Evolutionary conservation across 2,113 vertebrate genomes (phyloP), one percentile per base, ranked within the genome.

Genomic region (Brachypodius melanocephalos): DNA sequence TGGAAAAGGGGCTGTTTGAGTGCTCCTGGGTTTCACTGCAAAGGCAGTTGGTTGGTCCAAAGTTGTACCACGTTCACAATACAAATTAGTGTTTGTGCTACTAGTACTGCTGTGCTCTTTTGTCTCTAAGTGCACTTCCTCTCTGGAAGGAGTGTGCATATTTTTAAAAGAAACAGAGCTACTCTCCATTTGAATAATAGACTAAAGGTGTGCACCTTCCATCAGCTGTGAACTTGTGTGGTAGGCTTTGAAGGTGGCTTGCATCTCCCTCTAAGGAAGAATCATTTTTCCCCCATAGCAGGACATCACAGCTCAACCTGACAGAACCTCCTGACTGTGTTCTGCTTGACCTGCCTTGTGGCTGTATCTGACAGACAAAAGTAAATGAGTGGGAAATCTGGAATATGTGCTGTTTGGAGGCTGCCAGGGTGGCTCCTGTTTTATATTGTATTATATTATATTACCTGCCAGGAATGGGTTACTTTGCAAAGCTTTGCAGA

Each of bases 261-360:
- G 13, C 38, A 48, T 59, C n/a, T 54, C 61, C 59, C 59, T 90
- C 34, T 68, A 58, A 66, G 81, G 85, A 74, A 77, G 71, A 87
- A 55, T 54, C 0, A 10, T 63, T 77, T 85, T 74, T 57, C 29
- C 8, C 25, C 21, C 18, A 2, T n/a, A 66, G 72, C 25, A 58
- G 28, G 43, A 17, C 59, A 61, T 89, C 45, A 10, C 17, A 73
- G 62, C 46, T 18, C 26, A 59, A 28, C 2, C 15, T 83, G 85
- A 73, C 67, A 85, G 63, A 83, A 90, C 36, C 51, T 91, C 43
- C 43, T 69, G 46, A 59, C 42, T 19, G 34, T 49, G 40, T 78
- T 81, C 48, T 84, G 2, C 26, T 83, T 89, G 85, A 82, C n/a
- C 75, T 96, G 55, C 59, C 75, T 85, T 42, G 25, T 32, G 34